Evolutionary conservation across 2,113 vertebrate genomes (phyloP).

Genomic region (Struthio camelus): DNA sequence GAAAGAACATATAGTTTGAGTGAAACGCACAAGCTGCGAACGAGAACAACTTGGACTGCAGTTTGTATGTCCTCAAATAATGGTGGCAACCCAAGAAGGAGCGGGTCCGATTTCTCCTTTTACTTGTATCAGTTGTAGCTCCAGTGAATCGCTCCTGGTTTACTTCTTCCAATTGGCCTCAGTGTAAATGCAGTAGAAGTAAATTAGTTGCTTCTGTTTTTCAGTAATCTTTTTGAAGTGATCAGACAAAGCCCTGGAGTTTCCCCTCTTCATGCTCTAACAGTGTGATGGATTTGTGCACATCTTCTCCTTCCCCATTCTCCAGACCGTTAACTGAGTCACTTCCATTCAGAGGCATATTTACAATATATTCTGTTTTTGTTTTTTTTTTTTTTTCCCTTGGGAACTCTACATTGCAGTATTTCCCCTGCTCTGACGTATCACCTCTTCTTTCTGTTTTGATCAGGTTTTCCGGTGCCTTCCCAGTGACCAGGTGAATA

Average conservation of each 20-base stretch:
- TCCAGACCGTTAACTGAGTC: background rate
- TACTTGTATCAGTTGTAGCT: background rate
- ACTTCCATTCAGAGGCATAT: background rate
- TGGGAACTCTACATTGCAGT: background rate
- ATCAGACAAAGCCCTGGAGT: background rate
- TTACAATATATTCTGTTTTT: background rate
- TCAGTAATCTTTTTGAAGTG: background rate
- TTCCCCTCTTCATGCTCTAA: background rate
- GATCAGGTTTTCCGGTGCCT: constrained; percentile 94
- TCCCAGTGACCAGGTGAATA: constrained; percentile 91
- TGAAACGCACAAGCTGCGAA: background rate
- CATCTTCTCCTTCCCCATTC: background rate
- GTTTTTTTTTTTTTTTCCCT: no score
- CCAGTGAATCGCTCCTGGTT: fast-evolving
- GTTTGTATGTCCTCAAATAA: background rate
- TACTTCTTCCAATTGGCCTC: background rate
- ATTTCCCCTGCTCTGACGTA: background rate
- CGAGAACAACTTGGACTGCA: background rate
- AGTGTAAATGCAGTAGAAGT: background rate
- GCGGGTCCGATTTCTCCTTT: background rate
- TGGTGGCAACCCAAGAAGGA: background rate
- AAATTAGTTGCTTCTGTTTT: background rate
- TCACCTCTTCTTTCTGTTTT: background rate
- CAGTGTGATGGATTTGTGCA: fast-evolving
- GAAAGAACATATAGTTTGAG: background rate